phyloP scores from a whole-genome alignment of 2,888 invertebrate species.

The Hemithea aestivaria region DNA sequence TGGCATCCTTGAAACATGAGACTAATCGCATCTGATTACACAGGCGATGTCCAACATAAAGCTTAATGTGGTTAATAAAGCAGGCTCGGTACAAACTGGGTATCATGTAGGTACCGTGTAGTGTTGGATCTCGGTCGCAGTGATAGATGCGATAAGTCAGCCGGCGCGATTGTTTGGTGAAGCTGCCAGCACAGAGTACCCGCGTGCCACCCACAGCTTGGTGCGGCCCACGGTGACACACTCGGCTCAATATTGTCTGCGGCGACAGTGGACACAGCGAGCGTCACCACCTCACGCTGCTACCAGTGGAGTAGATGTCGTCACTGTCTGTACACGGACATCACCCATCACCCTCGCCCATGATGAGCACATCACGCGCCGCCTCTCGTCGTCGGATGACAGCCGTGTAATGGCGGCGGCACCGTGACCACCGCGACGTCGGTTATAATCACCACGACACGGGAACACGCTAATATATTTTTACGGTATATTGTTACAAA shows the following conservation, averaged over 20 bases:
- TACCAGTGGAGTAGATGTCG: too few relatives aligned
- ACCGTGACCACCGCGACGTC: constrained; percentile 31
- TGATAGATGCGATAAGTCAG: constrained; percentile 8
- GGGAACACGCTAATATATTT: too few relatives aligned
- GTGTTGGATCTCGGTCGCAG: constrained; percentile 1
- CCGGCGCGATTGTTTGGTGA: not conserved
- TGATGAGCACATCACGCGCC: not conserved
- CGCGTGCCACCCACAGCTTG: constrained; percentile 18
- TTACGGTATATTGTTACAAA: too few relatives aligned
- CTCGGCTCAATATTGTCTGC: constrained; percentile 6
- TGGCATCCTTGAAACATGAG: too few relatives aligned
- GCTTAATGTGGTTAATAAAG: too few relatives aligned
- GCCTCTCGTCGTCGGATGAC: not conserved
- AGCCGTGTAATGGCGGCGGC: constrained; percentile 17
- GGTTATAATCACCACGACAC: not conserved
- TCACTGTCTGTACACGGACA: too few relatives aligned
- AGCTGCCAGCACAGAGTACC: constrained; percentile 8
- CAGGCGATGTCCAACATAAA: too few relatives aligned
- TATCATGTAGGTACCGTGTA: too few relatives aligned
- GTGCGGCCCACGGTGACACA: too few relatives aligned
- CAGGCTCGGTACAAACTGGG: too few relatives aligned
- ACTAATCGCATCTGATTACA: too few relatives aligned
- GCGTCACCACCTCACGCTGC: constrained; percentile 1
- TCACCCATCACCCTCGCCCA: too few relatives aligned
- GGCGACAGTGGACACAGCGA: constrained; percentile 15